These are phyloP conservation scores for Coboldia fuscipes DNA, from an alignment of 1,140 invertebrate genomes.

Conservation along the genomic window DNA sequence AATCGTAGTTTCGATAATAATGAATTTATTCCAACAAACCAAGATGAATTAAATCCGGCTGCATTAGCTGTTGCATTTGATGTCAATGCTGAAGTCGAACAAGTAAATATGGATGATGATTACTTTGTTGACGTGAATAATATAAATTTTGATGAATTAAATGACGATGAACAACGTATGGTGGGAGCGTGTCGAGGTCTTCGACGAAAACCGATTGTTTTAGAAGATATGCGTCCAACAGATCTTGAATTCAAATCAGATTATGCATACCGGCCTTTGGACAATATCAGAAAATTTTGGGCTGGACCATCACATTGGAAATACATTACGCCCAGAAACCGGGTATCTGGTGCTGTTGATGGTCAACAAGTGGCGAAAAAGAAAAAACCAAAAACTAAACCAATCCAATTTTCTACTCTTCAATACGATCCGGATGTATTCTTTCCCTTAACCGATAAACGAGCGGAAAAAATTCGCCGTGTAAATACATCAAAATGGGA, in stretches of 20 bases:
- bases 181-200: constrained; percentile 13
- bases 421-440: background rate
- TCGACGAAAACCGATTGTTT: constrained; percentile 11
- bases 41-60: too few relatives aligned
- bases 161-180: constrained; percentile 11
- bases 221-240: constrained; percentile 16
- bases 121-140: background rate
- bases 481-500: constrained; percentile 19
- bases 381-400: background rate
- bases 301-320: constrained; percentile 21
- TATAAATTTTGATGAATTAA: constrained; percentile 3
- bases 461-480: constrained; percentile 10
- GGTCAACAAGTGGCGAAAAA: background rate
- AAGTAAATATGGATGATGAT: background rate
- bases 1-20: too few relatives aligned
- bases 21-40: too few relatives aligned
- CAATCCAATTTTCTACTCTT: background rate
- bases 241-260: constrained; percentile 14
- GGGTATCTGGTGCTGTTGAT: background rate
- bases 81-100: background rate
- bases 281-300: constrained; percentile 20
- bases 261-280: constrained; percentile 19
- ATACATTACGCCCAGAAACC: constrained; percentile 6
- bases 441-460: background rate
- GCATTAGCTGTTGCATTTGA: background rate